Conservation (phyloP, 1,140 invertebrate genomes). For the Cyrtorhinus lividipennis region DNA sequence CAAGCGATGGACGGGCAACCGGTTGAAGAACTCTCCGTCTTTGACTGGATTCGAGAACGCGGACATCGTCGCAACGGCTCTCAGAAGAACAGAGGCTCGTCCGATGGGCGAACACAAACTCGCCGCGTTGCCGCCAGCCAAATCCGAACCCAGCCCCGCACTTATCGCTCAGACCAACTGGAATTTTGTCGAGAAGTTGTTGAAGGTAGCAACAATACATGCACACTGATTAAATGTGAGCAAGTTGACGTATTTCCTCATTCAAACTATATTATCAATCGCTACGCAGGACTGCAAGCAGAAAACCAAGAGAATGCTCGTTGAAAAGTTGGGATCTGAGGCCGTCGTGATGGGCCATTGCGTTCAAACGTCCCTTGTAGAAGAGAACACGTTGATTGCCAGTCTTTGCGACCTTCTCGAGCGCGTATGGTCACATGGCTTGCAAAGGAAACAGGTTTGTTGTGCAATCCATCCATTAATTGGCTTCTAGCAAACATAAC, state of each 20-base stretch:
- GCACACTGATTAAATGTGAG: no score
- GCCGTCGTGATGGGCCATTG: constrained; percentile 54
- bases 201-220: no score
- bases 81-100: constrained; percentile 21
- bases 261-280: no score
- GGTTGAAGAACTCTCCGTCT: neutral
- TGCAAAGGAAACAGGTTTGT: constrained; percentile 74
- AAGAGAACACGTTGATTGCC: constrained; percentile 96
- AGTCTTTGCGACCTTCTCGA: constrained; percentile 94
- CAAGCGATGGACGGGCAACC: neutral
- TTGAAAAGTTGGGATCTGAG: constrained; percentile 96
- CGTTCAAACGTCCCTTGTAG: constrained; percentile 43
- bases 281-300: constrained; percentile 66
- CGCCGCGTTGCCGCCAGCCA: neutral
- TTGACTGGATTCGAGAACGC: neutral
- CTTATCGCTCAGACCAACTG: constrained; percentile 95
- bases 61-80: neutral
- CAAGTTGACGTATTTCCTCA: no score
- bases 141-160: constrained; percentile 51
- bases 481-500: no score
- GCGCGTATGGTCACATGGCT: constrained; percentile 93
- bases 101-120: constrained; percentile 22
- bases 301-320: constrained; percentile 93
- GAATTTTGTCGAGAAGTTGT: constrained; percentile 92
- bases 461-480: no score